Evolutionary conservation across 1,140 invertebrate genomes (phyloP).

Genomic region (Latrodectus geometricus): DNA sequence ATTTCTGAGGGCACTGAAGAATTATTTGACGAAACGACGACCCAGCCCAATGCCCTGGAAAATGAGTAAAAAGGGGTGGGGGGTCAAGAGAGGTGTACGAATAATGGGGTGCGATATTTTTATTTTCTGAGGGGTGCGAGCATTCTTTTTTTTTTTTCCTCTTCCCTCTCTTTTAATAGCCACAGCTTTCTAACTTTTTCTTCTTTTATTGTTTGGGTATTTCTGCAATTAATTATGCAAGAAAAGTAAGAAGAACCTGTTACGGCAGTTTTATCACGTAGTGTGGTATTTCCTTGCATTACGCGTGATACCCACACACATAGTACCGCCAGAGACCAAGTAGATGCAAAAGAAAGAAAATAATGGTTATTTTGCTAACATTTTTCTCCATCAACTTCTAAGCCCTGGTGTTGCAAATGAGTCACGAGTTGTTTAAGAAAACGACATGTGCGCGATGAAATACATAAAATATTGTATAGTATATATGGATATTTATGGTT

Average conservation of each 20-base stretch:
- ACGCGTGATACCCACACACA: background rate
- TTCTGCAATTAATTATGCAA: conserved; percentile 47
- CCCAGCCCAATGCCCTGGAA: conserved; percentile 44
- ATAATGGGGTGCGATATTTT: conserved; percentile 55
- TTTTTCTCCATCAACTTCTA: conserved; percentile 17
- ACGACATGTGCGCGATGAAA: conserved; percentile 26
- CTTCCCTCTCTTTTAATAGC: background rate
- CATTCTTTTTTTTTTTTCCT: background rate
- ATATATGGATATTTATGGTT: conserved; percentile 39
- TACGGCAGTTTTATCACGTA: conserved; percentile 54
- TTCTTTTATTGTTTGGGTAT: background rate
- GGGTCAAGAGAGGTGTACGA: background rate
- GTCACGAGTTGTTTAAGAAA: conserved; percentile 50
- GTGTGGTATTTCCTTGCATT: conserved; percentile 5
- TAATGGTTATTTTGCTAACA: conserved; percentile 47
- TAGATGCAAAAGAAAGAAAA: conserved; percentile 7
- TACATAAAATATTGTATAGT: conserved; percentile 46
- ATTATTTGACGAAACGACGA: conserved; percentile 46
- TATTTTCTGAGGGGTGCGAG: conserved; percentile 25
- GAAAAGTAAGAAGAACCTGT: conserved; percentile 45
- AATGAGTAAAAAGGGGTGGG: conserved; percentile 39
- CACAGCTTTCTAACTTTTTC: background rate
- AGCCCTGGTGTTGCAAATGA: conserved; percentile 29
- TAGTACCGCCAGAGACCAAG: conserved; percentile 2
- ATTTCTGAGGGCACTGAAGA: conserved; percentile 43